Conservation (phyloP, 2,113 vertebrate species). For the Pluvialis apricaria region DNA sequence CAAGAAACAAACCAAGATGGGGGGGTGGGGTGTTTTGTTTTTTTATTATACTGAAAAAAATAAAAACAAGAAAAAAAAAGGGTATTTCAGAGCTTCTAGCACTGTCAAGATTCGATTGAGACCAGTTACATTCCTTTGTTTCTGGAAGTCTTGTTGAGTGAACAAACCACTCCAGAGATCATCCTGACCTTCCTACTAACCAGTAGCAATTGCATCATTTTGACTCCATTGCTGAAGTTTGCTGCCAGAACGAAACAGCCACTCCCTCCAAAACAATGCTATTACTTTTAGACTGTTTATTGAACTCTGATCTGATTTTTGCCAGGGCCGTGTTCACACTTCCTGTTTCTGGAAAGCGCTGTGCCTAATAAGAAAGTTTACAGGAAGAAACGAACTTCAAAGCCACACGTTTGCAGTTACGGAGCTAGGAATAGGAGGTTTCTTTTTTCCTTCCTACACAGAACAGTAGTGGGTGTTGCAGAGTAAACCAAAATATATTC, state of each 20-base stretch:
- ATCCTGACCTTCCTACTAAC: not conserved
- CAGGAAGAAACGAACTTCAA: slow-evolving; percentile 49
- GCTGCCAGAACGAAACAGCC: not conserved
- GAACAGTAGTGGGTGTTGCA: not conserved
- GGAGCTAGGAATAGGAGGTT: not conserved
- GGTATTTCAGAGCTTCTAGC: not conserved
- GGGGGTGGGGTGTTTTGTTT: too few relatives aligned
- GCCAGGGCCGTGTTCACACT: not conserved
- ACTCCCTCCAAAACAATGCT: slow-evolving; percentile 42
- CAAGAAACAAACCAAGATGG: not conserved
- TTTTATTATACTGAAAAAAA: not conserved
- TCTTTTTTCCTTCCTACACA: slow-evolving; percentile 2
- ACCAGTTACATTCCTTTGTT: not conserved
- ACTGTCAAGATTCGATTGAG: not conserved
- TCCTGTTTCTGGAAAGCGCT: not conserved
- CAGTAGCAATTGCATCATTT: not conserved
- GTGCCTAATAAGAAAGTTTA: not conserved
- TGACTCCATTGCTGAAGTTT: not conserved
- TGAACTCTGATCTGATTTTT: slow-evolving; percentile 11
- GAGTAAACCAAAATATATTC: not conserved
- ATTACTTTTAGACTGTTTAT: slow-evolving; percentile 4
- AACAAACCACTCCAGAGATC: not conserved
- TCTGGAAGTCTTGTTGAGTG: not conserved
- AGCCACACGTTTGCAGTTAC: not conserved
- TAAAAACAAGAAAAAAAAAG: not conserved